phyloP scores from a whole-genome alignment of 2,113 vertebrate genomes.

The Haliaeetus leucogaster region DNA sequence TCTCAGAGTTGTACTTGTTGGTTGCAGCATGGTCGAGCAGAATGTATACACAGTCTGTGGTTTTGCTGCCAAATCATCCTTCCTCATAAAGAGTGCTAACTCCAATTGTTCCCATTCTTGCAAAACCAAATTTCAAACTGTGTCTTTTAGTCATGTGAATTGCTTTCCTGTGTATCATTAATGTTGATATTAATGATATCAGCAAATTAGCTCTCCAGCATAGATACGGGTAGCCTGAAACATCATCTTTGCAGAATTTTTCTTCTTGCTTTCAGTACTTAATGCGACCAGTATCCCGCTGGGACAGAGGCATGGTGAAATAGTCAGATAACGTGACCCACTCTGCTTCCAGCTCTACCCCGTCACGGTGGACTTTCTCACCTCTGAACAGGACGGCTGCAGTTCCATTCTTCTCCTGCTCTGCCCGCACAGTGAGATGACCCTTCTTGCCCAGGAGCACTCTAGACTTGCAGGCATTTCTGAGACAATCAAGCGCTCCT shows the following conservation, averaged over 20 bases:
- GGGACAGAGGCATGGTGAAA: neutral
- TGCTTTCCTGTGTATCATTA: neutral
- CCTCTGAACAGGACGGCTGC: neutral
- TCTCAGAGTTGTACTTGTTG: neutral
- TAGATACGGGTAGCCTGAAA: neutral
- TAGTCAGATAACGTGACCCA: neutral
- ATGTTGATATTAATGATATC: neutral
- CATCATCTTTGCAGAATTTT: neutral
- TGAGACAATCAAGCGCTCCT: neutral
- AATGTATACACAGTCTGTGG: neutral
- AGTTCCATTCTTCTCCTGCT: neutral
- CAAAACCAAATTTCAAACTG: neutral
- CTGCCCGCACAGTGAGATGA: fast-evolving
- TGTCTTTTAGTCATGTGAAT: neutral
- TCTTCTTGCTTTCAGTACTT: neutral
- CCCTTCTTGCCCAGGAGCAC: neutral
- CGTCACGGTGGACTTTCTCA: neutral
- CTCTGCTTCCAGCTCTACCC: neutral
- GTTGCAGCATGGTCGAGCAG: neutral
- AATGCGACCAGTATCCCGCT: neutral
- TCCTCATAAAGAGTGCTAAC: neutral
- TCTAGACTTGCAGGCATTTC: neutral
- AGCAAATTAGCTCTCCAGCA: neutral
- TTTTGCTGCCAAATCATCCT: neutral
- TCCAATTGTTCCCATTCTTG: neutral